These are phyloP conservation scores for Eudyptes chrysolophus DNA, from an alignment of 2,113 vertebrate species.

Conservation along the genomic window DNA sequence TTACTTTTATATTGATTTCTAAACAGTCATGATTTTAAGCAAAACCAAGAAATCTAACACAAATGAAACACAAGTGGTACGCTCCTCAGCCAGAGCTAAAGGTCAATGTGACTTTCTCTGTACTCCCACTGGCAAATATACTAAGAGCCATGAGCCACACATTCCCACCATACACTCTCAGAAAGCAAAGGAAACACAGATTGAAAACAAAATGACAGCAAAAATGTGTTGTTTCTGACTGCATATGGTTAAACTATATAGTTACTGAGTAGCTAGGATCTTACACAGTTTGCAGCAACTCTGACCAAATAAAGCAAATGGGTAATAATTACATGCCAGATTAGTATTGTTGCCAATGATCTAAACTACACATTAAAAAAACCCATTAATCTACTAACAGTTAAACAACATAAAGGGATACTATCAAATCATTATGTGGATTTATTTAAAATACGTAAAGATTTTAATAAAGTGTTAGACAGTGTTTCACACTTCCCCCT, in stretches of 20 bases:
- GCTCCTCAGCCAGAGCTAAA: not conserved
- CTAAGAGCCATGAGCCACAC: not conserved
- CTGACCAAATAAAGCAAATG: not conserved
- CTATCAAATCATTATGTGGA: not conserved
- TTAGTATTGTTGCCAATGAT: not conserved
- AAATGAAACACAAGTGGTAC: not conserved
- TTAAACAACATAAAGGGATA: not conserved
- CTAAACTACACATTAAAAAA: not conserved
- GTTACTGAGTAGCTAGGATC: not conserved
- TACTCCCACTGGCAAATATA: not conserved
- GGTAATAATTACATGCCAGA: not conserved
- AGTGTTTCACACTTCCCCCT: not conserved
- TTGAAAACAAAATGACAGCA: not conserved
- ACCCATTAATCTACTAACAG: not conserved
- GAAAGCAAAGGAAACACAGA: not conserved
- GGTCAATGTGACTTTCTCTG: not conserved
- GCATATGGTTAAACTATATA: not conserved
- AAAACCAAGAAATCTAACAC: not conserved
- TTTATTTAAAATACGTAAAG: not conserved
- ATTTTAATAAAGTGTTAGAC: not conserved
- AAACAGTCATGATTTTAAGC: not conserved
- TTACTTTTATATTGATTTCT: not conserved
- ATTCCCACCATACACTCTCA: not conserved
- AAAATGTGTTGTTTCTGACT: not conserved
- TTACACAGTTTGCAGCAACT: not conserved